Conservation (phyloP, 2,888 invertebrate genomes). For the Noctua pronuba region DNA sequence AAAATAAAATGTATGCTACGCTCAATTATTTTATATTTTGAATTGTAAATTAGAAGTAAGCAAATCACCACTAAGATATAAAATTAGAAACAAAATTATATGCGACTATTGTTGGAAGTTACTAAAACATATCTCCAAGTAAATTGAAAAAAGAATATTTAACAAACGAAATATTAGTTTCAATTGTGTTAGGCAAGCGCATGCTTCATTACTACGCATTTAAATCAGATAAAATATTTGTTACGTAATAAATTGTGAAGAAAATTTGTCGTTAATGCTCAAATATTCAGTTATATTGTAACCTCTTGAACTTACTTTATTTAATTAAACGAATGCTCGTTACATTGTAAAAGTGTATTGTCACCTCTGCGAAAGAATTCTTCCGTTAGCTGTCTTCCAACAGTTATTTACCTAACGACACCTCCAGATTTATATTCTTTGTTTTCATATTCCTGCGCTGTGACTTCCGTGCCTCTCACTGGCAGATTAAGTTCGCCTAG, state of each 20-base stretch:
- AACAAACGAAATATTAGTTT: neutral
- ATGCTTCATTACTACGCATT: neutral
- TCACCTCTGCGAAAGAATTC: neutral
- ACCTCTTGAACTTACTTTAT: conserved; percentile 15
- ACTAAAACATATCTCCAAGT: conserved; percentile 46
- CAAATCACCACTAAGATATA: conserved; percentile 16
- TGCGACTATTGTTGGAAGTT: conserved; percentile 1
- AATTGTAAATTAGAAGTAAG: conserved; percentile 44
- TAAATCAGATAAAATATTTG: neutral
- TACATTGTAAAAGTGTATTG: neutral
- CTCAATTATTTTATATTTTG: conserved; percentile 62
- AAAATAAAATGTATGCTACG: conserved; percentile 37
- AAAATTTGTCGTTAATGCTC: conserved; percentile 6
- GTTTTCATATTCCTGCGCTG: neutral
- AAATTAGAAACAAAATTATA: neutral
- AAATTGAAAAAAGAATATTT: conserved; percentile 5
- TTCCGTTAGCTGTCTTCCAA: conserved; percentile 29
- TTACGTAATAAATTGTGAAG: neutral
- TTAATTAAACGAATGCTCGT: conserved; percentile 25
- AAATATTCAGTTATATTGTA: conserved; percentile 1
- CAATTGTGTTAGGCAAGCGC: neutral
- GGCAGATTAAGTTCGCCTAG: neutral
- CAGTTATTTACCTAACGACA: neutral
- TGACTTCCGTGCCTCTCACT: neutral
- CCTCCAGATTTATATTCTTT: neutral